Percentiles rank a stretch among this genome's conserved stretches.
phyloP scores from a whole-genome alignment of 2,113 vertebrate species.

The Ariopsis seemanni region DNA sequence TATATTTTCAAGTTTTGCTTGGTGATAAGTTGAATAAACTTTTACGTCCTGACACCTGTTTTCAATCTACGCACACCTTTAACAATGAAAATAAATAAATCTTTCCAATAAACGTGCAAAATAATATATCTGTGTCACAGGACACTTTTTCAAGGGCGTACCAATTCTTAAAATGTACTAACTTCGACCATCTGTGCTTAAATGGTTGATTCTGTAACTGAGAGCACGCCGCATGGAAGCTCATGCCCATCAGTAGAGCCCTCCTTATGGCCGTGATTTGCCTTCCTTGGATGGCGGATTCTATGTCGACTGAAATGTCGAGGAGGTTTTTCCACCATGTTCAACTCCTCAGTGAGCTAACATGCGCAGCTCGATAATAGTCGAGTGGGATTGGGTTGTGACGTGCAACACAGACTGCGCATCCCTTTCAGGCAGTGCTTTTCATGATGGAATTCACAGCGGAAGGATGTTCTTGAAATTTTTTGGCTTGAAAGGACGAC shows the following conservation, averaged over 20 bases:
- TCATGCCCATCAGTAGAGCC: too few relatives aligned
- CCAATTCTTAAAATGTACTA: too few relatives aligned
- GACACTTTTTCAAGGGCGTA: too few relatives aligned
- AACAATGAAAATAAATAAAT: too few relatives aligned
- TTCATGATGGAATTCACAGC: background rate
- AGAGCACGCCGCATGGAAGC: too few relatives aligned
- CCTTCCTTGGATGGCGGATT: background rate
- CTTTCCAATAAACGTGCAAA: too few relatives aligned
- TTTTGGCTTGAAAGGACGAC: background rate
- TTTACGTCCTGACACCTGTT: background rate
- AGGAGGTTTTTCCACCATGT: background rate
- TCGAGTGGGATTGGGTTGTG: background rate
- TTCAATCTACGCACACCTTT: background rate
- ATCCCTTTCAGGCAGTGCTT: background rate
- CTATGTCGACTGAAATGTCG: background rate
- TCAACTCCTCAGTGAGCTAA: background rate
- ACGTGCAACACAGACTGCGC: background rate
- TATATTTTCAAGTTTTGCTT: slow-evolving; percentile 51
- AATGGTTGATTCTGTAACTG: too few relatives aligned
- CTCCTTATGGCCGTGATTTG: too few relatives aligned
- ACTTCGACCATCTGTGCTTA: too few relatives aligned
- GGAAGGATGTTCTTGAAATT: background rate
- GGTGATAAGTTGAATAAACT: slow-evolving; percentile 1
- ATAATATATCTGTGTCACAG: too few relatives aligned
- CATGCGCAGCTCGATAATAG: background rate